Evolutionary conservation across 2,113 vertebrate genomes (phyloP).

Genomic region (Urocolius indicus): DNA sequence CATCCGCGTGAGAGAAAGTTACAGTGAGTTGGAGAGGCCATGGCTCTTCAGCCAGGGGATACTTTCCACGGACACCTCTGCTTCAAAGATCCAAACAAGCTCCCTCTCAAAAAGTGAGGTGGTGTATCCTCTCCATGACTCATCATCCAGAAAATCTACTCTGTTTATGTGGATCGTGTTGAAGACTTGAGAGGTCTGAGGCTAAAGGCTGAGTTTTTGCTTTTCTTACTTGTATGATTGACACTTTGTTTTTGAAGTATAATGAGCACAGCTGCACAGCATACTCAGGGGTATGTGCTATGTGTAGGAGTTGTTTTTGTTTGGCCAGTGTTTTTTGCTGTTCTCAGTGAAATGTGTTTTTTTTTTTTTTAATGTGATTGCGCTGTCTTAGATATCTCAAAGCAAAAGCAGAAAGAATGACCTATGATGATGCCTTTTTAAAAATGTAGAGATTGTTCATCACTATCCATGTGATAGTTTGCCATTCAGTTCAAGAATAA

Average conservation of each 20-base stretch:
- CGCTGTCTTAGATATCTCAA: background rate
- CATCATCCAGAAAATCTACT: background rate
- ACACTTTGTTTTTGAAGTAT: background rate
- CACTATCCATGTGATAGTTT: background rate
- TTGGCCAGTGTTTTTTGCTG: background rate
- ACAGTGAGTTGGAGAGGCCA: background rate
- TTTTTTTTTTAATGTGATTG: background rate
- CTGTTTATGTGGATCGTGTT: background rate
- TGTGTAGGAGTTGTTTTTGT: background rate
- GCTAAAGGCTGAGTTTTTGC: background rate
- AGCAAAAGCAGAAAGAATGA: background rate
- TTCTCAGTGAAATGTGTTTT: background rate
- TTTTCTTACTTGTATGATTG: background rate
- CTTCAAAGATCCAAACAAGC: background rate
- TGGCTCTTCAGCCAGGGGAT: fast-evolving
- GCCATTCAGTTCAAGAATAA: background rate
- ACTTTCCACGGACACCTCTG: background rate
- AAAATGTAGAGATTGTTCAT: background rate
- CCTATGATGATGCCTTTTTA: background rate
- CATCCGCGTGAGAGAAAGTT: background rate
- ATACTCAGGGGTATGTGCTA: background rate
- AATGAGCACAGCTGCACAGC: background rate
- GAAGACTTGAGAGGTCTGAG: background rate
- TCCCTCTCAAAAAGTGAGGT: background rate
- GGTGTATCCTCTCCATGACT: background rate